Evolutionary conservation across 2,797 vertebrate genomes (phyloP).

Genomic region (Hipposideros larvatus): DNA sequence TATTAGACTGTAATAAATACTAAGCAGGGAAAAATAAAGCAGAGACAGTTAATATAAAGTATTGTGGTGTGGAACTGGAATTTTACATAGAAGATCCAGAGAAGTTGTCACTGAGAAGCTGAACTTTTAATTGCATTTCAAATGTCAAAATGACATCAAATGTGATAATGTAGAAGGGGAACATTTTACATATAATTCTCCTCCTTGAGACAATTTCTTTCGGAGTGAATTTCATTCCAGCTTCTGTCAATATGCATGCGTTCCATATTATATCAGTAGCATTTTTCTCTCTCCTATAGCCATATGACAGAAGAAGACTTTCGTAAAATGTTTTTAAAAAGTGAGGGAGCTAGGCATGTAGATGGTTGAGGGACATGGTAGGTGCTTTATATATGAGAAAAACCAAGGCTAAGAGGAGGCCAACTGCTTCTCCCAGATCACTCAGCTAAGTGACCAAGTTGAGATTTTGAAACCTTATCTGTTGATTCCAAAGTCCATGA

Average conservation of each 20-base stretch:
- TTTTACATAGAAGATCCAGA: conserved; percentile 2
- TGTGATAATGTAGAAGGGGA: background rate
- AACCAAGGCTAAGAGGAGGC: background rate
- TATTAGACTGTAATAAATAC: conserved; percentile 20
- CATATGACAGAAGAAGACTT: background rate
- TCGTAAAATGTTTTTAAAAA: background rate
- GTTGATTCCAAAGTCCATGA: background rate
- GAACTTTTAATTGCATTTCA: conserved; percentile 71
- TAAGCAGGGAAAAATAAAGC: conserved; percentile 40
- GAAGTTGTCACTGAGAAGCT: conserved; percentile 33
- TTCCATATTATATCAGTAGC: background rate
- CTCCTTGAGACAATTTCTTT: background rate
- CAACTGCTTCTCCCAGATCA: background rate
- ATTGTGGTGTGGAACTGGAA: background rate
- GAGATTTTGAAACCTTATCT: background rate
- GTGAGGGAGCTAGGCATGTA: background rate
- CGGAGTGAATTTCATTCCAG: background rate
- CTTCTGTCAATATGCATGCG: background rate
- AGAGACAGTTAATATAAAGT: conserved; percentile 13
- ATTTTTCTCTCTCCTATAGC: background rate
- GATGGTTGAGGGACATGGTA: background rate
- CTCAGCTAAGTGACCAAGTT: background rate
- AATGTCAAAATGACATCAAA: conserved; percentile 67
- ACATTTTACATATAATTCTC: background rate
- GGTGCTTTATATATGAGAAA: background rate